Evolutionary conservation across 2,797 vertebrate species (phyloP).

Genomic region (Nannoperca obscura): DNA sequence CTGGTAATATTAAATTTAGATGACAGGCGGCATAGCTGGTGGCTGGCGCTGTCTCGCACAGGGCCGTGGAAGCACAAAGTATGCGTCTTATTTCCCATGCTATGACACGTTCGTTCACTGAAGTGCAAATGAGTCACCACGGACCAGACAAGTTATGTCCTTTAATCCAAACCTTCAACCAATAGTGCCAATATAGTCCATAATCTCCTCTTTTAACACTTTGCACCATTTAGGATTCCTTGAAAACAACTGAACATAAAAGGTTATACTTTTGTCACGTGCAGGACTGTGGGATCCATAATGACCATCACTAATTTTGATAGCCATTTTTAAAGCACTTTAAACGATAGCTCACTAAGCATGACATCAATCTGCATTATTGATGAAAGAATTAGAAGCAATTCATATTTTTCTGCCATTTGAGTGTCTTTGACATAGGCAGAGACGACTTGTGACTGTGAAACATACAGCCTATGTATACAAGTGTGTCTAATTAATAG

Average conservation of each 20-base stretch:
- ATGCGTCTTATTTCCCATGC: too few species aligned
- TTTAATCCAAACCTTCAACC: not conserved
- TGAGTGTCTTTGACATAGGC: not conserved
- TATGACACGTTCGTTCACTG: too few species aligned
- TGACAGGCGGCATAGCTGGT: too few species aligned
- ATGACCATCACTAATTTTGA: not conserved
- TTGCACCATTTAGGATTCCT: not conserved
- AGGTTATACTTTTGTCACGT: not conserved
- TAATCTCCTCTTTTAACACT: not conserved
- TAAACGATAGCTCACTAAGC: not conserved
- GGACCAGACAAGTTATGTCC: too few species aligned
- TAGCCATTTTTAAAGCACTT: not conserved
- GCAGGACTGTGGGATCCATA: not conserved
- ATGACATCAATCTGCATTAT: conserved; percentile 1
- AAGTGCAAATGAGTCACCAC: too few species aligned
- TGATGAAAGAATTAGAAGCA: not conserved
- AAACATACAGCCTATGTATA: not conserved
- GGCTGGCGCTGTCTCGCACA: too few species aligned
- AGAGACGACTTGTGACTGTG: not conserved
- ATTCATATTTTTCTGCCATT: not conserved
- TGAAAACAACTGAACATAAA: not conserved
- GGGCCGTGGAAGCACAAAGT: too few species aligned
- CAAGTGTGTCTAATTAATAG: not conserved
- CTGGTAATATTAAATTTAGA: too few species aligned
- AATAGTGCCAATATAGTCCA: not conserved